Evolutionary conservation across 2,113 vertebrate species (phyloP).

Genomic region (Phalacrocorax carbo): DNA sequence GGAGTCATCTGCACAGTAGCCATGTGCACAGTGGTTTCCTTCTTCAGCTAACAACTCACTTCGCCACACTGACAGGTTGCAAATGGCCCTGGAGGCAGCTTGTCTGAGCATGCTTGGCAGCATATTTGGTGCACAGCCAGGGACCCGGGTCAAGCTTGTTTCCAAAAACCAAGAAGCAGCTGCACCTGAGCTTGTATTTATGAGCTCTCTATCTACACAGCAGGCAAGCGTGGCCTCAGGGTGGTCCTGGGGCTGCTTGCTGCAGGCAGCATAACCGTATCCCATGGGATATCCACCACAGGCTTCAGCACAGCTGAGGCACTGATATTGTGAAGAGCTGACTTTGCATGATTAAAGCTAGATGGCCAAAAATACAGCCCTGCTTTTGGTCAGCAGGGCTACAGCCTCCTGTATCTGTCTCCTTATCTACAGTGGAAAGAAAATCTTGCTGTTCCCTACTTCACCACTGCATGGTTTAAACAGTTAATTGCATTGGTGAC

Average conservation of each 20-base stretch:
- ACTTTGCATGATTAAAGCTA: not conserved
- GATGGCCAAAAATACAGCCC: not conserved
- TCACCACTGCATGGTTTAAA: not conserved
- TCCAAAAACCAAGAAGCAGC: not conserved
- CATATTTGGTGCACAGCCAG: not conserved
- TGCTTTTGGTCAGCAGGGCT: not conserved
- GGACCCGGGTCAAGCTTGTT: not conserved
- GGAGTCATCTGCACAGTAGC: not conserved
- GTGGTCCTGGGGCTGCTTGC: not conserved
- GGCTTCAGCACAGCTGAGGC: not conserved
- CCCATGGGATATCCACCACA: not conserved
- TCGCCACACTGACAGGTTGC: not conserved
- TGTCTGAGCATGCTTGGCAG: slow-evolving; percentile 12
- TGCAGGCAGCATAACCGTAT: not conserved
- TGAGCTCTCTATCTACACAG: not conserved
- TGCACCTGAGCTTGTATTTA: not conserved
- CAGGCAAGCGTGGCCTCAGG: not conserved
- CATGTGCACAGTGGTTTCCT: not conserved
- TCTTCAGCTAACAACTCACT: not conserved
- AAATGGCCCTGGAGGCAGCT: not conserved
- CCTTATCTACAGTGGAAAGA: not conserved
- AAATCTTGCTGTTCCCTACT: not conserved
- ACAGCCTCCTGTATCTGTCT: not conserved
- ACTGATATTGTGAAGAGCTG: not conserved
- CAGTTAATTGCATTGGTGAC: not conserved